These are phyloP conservation scores for Perognathus longimembris DNA, from an alignment of 2,113 vertebrate species.

Conservation along the genomic window DNA sequence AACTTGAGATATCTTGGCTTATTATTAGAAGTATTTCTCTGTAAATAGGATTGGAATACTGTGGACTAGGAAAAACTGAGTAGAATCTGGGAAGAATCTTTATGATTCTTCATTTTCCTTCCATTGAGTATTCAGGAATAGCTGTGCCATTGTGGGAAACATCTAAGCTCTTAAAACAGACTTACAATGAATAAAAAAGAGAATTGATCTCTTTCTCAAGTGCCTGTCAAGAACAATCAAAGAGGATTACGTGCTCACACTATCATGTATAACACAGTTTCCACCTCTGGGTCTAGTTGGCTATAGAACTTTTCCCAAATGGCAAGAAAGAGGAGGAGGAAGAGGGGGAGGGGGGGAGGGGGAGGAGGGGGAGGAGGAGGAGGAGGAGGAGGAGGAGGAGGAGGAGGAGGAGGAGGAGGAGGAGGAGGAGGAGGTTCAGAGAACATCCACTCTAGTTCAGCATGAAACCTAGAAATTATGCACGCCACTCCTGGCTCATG, in stretches of 20 bases:
- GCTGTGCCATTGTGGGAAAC: neutral
- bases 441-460: neutral
- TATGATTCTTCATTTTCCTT: neutral
- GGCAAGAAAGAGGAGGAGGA: neutral
- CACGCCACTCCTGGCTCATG: neutral
- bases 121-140: neutral
- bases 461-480: conserved; percentile 7
- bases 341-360: neutral
- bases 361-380: neutral
- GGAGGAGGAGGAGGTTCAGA: neutral
- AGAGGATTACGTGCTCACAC: neutral
- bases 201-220: neutral
- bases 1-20: conserved; percentile 20
- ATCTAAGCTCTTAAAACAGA: neutral
- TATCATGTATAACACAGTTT: neutral
- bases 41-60: neutral
- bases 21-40: neutral
- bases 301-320: neutral
- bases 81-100: neutral
- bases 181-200: neutral
- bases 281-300: neutral
- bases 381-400: neutral
- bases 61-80: neutral
- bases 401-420: neutral
- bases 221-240: neutral